A percentile compares a stretch with the other conserved stretches of the same genome.
Evolutionary conservation across 2,888 invertebrate species (phyloP).

Genomic region (Drosophila prostipennis): DNA sequence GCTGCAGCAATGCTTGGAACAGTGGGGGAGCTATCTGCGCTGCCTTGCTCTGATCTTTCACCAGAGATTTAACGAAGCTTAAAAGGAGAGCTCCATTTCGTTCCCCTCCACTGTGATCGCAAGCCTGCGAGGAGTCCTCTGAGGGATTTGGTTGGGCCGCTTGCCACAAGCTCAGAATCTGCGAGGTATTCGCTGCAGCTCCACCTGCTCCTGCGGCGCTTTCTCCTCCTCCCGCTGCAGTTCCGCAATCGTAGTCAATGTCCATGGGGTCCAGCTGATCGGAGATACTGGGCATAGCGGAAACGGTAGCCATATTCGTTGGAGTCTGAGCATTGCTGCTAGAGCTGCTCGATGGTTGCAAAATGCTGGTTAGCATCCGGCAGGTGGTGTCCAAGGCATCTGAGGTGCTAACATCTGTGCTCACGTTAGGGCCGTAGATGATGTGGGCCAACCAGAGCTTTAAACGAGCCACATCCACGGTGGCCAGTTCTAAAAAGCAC

Average conservation of each 20-base stretch:
- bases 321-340: conserved; percentile 86
- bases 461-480: conserved; percentile 87
- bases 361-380: conserved; percentile 66
- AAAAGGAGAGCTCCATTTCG: conserved; percentile 90
- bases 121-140: conserved; percentile 81
- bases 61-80: conserved; percentile 89
- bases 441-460: conserved; percentile 88
- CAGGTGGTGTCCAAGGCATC: conserved; percentile 62
- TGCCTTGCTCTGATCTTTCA: conserved; percentile 86
- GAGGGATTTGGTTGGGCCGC: conserved; percentile 84
- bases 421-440: conserved; percentile 86
- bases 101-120: conserved; percentile 80
- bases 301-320: conserved; percentile 85
- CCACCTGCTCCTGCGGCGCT: conserved; percentile 10
- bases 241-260: conserved; percentile 83
- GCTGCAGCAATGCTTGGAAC: conserved; percentile 89
- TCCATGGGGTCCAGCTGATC: conserved; percentile 84
- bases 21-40: conserved; percentile 85
- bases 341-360: conserved; percentile 84
- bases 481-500: conserved; percentile 88
- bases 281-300: conserved; percentile 83
- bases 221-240: conserved; percentile 41
- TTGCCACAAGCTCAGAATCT: conserved; percentile 81
- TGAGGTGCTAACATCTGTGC: conserved; percentile 58
- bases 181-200: conserved; percentile 60